Evolutionary conservation across 2,888 invertebrate genomes (phyloP).

Genomic region (Troilus luridus): DNA sequence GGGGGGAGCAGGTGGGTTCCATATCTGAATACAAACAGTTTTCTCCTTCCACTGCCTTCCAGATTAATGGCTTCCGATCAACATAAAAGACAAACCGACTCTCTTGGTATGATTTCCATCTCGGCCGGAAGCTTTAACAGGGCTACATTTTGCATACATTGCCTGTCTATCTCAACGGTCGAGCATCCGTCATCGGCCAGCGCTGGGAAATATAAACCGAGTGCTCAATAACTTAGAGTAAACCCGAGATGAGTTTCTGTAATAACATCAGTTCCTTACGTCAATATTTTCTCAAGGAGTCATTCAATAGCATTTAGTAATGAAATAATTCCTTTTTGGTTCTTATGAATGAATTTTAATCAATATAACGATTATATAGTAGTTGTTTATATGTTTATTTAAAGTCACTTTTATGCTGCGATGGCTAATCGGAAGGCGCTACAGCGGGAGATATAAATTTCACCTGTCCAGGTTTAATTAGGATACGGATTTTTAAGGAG

Average conservation of each 20-base stretch:
- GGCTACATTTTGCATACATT: conserved; percentile 20
- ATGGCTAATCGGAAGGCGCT: too few relatives aligned
- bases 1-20: neutral
- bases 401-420: too few relatives aligned
- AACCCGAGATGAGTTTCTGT: neutral
- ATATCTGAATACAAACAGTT: conserved; percentile 43
- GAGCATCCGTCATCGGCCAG: neutral
- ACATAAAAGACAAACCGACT: conserved; percentile 15
- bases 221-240: neutral
- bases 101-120: neutral
- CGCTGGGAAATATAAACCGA: neutral
- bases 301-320: too few relatives aligned
- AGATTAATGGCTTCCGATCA: conserved; percentile 22
- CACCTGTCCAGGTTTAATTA: too few relatives aligned
- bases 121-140: neutral
- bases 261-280: neutral
- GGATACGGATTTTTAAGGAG: too few relatives aligned
- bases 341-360: too few relatives aligned
- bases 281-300: neutral
- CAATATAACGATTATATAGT: too few relatives aligned
- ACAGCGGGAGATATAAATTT: too few relatives aligned
- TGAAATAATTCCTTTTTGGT: too few relatives aligned
- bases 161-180: conserved; percentile 11
- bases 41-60: conserved; percentile 36
- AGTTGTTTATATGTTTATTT: too few relatives aligned